Conservation (phyloP, 2,113 vertebrate species). For the Mohoua ochrocephala region DNA sequence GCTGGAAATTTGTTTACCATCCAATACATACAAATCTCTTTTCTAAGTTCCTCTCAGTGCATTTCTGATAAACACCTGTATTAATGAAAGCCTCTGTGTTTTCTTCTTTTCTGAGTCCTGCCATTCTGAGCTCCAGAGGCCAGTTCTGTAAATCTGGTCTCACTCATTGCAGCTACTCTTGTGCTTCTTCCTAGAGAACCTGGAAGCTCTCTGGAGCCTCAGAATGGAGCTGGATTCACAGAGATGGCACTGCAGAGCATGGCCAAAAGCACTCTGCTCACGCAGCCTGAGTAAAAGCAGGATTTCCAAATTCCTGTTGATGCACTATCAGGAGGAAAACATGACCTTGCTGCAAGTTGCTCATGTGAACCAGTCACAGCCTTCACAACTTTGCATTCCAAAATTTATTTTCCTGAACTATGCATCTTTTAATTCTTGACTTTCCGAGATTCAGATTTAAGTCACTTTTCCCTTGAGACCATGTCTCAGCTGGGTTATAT, state of each 20-base stretch:
- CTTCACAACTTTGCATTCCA: background rate
- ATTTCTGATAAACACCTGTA: background rate
- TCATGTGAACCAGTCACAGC: background rate
- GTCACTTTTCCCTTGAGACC: background rate
- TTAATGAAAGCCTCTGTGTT: background rate
- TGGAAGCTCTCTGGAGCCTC: background rate
- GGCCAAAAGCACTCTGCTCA: background rate
- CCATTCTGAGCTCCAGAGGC: background rate
- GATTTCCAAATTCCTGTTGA: background rate
- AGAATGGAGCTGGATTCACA: background rate
- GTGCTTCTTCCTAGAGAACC: background rate
- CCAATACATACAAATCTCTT: background rate
- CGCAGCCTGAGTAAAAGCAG: background rate
- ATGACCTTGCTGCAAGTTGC: background rate
- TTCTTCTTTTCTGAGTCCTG: background rate
- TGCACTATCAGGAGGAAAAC: background rate
- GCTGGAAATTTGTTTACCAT: background rate
- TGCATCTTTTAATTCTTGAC: background rate
- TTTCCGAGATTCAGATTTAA: background rate
- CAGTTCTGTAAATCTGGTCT: background rate
- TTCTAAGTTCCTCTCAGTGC: background rate
- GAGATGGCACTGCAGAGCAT: background rate
- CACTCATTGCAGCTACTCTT: background rate
- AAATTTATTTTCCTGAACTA: background rate
- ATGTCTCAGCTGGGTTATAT: background rate